Base-by-base conservation (phyloP, 2,888 invertebrate species). In the Drosophila cognata region DNA sequence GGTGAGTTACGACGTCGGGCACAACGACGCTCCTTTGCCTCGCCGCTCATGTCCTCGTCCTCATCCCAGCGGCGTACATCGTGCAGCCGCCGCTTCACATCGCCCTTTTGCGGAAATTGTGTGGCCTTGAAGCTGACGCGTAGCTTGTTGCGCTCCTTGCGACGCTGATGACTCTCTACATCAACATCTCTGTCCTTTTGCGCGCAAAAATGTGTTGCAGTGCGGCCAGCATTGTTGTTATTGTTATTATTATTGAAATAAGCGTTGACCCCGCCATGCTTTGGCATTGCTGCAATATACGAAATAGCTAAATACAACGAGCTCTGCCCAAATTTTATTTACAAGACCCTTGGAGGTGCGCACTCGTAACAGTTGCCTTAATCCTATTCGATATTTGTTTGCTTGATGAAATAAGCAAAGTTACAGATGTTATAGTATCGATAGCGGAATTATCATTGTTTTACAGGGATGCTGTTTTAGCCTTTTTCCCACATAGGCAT, bases 101-200 rank as follows among this genome's bases (percentile, higher is more conserved):
- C 83, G n/a, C 28, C 28, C 28, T n/a, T 56, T 28, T 28, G n/a
- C n/a, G 65, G 64, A 16, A 86, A 70, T 5, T 82, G 80, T 1
- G 91, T 88, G 0, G 93, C 90, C 60, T 93, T 93, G 59, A 93
- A 93, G 68, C 93, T 93, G 33, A 93, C 93, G 21, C 93, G 87
- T 16, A 93, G 86, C 25, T 91, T 92, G 28, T 91, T 83, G 28
- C 90, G 88, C 46, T 88, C 86, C 68, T 91, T 89, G 38, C 91
- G 91, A 13, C 91, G 89, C 38, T 91, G 90, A 59, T 81, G 78
- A 62, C 21, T 16, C 16, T 92, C 91, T 35, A 91, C 92, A 79
- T 82, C 85, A 55, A 79, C 89, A 28, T 85, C 89, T 1, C 7
- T n/a, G 28, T 38, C 55, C 51, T 86, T 91, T 0, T 91, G 73